These are phyloP conservation scores for Corythoichthys intestinalis DNA, from an alignment of 2,113 vertebrate genomes.

Conservation along the genomic window DNA sequence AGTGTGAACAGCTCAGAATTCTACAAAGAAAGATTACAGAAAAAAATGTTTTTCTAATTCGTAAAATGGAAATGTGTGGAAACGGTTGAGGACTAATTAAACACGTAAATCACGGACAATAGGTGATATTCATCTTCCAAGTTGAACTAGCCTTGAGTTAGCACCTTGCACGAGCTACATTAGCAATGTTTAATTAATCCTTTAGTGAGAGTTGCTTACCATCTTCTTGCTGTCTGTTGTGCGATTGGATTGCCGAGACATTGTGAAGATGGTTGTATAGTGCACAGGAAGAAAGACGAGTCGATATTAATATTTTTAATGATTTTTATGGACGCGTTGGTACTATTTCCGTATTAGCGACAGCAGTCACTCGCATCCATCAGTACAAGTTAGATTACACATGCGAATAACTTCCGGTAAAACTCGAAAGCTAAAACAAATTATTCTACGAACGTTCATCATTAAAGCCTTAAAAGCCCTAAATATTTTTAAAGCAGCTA, in stretches of 20 bases:
- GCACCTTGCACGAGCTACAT: not conserved
- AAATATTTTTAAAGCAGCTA: not conserved
- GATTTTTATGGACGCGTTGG: conserved; percentile 51
- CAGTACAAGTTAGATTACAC: not conserved
- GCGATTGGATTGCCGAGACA: conserved; percentile 91
- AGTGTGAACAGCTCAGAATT: conserved; percentile 97
- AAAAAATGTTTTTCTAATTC: not conserved
- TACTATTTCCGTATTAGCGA: conserved; percentile 40
- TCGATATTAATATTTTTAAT: conserved; percentile 61
- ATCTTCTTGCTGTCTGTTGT: conserved; percentile 95
- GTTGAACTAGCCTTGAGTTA: not conserved
- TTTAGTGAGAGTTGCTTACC: conserved; percentile 70
- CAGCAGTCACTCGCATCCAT: not conserved
- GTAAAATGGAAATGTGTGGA: not conserved
- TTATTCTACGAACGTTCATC: fast-evolving
- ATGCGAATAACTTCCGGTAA: conserved; percentile 4
- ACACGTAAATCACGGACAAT: not conserved
- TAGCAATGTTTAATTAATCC: conserved; percentile 8
- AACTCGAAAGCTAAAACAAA: not conserved
- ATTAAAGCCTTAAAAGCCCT: not conserved
- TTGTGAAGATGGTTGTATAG: conserved; percentile 58
- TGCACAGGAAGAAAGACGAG: conserved; percentile 11
- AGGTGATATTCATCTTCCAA: no score
- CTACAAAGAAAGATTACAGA: conserved; percentile 55
- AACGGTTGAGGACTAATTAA: not conserved